Evolutionary conservation across 2,113 vertebrate species (phyloP).

Genomic region (Sitta europaea): DNA sequence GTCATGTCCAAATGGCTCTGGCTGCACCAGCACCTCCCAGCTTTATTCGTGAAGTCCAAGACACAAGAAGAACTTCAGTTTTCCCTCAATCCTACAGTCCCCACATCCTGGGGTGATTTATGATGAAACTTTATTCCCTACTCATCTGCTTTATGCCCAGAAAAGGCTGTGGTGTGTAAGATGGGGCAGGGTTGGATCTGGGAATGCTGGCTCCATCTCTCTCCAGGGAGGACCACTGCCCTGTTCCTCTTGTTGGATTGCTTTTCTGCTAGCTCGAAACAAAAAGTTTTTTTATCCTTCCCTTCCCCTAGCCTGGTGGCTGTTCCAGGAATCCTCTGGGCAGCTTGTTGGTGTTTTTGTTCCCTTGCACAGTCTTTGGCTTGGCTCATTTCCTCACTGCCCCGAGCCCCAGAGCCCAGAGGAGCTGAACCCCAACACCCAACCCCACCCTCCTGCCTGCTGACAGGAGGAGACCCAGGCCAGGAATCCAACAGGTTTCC

Average conservation of each 20-base stretch:
- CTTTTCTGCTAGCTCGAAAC: background rate
- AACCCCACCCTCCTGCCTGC: no score
- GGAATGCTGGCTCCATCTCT: accelerated
- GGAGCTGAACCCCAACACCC: background rate
- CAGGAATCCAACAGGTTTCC: background rate
- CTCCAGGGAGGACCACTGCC: background rate
- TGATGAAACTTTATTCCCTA: background rate
- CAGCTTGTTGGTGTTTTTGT: accelerated
- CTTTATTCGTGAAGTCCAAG: background rate
- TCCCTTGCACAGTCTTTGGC: background rate
- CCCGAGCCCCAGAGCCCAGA: accelerated
- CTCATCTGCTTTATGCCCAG: background rate
- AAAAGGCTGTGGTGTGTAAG: background rate
- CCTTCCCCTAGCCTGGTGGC: background rate
- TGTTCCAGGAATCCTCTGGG: background rate
- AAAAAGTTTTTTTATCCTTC: background rate
- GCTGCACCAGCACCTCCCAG: background rate
- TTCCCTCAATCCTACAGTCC: background rate
- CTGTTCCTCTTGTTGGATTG: background rate
- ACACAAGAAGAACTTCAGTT: background rate
- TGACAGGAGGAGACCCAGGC: background rate
- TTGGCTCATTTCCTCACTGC: accelerated
- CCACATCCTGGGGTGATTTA: background rate
- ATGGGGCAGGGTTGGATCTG: background rate
- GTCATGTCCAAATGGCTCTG: background rate